Base-by-base conservation (phyloP, 2,797 vertebrate genomes). In the Mus caroli region DNA sequence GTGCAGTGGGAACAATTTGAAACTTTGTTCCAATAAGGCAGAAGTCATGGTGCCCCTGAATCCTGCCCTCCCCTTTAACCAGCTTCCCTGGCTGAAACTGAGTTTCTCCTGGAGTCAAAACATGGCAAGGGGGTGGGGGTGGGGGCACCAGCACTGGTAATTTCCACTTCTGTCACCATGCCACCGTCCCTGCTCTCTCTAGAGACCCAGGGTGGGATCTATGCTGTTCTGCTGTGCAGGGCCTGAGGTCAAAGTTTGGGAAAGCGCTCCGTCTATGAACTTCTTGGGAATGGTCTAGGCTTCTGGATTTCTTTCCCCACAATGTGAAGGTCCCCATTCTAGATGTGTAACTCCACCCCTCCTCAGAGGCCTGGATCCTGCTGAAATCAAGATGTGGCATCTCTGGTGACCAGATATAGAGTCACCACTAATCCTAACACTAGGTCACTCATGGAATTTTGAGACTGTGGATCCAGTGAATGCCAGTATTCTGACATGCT, bases 1-100 rank as follows among this genome's bases (percentile, higher is more conserved):
- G 69, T 95, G 95, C 87, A 56, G 24, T 43, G 89, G 86, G 15
- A 3, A 26, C 75, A 95, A 96, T 31, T 17, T 96, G 76, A 64
- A 95, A 90, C 89, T 90, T 78, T 91, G 31, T 75, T 73, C 52
- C 69, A 52, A 17, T 4, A 22, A 88, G 79, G 75, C 40, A 52
- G 12, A 77, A 50, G 80, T 52, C 4, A 0, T 10, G 62, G 62
- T 6, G 26, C 0, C 11, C 43, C 43, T 24, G 12, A 31, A 1
- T 50, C 4, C 34, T 9, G 19, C 17, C 17, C 46, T 43, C 9
- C 14, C 14, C n/a, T 34, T 60, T 62, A n/a, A 24, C 24, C 22
- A 79, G 60, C 10, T 24, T 91, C 31, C 0, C 86, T 76, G 52
- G 15, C 34, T 78, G 40, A 92, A 60, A 56, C 43, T 13, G 9